A percentile compares a stretch with the other conserved stretches of the same genome.
Evolutionary conservation across 1,140 invertebrate genomes (phyloP).

Genomic region (Nixonia krombeini): DNA sequence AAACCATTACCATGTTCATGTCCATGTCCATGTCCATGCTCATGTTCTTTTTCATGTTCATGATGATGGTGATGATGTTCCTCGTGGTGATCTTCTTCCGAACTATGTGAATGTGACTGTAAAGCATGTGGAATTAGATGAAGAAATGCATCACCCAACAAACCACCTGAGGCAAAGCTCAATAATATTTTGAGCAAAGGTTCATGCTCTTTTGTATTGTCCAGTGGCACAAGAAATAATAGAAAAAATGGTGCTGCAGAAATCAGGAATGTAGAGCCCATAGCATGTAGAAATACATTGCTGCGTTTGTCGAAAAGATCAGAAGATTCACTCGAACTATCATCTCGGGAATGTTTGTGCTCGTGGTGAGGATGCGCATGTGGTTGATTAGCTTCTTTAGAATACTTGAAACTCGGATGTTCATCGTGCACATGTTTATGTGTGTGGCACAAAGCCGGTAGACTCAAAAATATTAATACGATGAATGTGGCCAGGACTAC

Average conservation of each 20-base stretch:
- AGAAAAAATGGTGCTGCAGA: slow-evolving; percentile 95
- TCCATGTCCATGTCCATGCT: slow-evolving; percentile 69
- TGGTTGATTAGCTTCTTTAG: slow-evolving; percentile 78
- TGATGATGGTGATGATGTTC: slow-evolving; percentile 72
- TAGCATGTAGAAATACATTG: slow-evolving; percentile 84
- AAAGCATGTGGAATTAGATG: slow-evolving; percentile 97
- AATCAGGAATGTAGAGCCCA: slow-evolving; percentile 92
- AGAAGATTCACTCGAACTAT: neutral
- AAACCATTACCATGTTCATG: slow-evolving; percentile 79
- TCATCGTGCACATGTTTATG: slow-evolving; percentile 69
- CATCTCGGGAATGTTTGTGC: too few species aligned
- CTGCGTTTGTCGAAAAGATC: slow-evolving; percentile 53
- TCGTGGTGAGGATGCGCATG: slow-evolving; percentile 26
- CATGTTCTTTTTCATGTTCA: slow-evolving; percentile 56
- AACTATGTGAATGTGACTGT: slow-evolving; percentile 74
- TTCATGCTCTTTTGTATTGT: slow-evolving; percentile 87
- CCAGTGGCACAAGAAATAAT: slow-evolving; percentile 93
- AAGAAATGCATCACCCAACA: slow-evolving; percentile 96
- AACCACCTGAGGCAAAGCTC: slow-evolving; percentile 94
- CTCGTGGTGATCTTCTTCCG: slow-evolving; percentile 74
- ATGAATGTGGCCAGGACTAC: slow-evolving; percentile 55
- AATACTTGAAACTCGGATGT: slow-evolving; percentile 82
- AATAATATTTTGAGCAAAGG: slow-evolving; percentile 90
- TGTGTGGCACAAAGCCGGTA: slow-evolving; percentile 64
- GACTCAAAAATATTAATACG: slow-evolving; percentile 65